Base-by-base conservation (phyloP, 1,140 invertebrate species). In the Drosophila micromelanica region DNA sequence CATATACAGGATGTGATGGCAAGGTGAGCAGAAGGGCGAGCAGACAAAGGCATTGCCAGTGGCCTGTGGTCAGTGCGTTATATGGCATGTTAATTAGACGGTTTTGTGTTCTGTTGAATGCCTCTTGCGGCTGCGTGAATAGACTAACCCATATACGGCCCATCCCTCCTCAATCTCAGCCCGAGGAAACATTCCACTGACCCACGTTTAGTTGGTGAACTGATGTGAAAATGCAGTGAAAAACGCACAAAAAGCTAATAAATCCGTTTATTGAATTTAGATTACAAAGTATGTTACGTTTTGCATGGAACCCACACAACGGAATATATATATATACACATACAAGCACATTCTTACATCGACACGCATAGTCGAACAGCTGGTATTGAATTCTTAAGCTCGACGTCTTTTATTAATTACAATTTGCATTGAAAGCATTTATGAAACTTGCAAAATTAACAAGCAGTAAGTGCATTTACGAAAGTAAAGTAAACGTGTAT, bases 261-360 rank as follows among this genome's bases (percentile, higher is more conserved):
- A 89, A 89, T 89, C 85, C 73, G 85, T 84, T 89, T 89, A 89
- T 69, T 62, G 51, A 63, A 48, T 15, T 70, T 55, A 76, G 82
- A 82, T 76, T 76, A 73, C 69, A 67, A 69, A 85, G 73, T 71
- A 75, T 65, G 60, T 68, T 65, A 57, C 57, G 43, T 79, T 76
- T 43, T 46, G 23, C 37, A 57, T 60, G 40, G 40, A 46, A 56
- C 40, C 12, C 40, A 13, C 48, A 48, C 55, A 49, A 51, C 20
- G n/a, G 42, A 51, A 17, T 12, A 12, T 17, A 52, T 15, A 32
- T 15, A 37, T 9, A 23, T 3, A 40, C 43, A 35, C 54, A 49
- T 35, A 43, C 38, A 56, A 20, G 27, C 17, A 42, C 6, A 32
- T 4, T 2, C 40, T 13, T 13, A 6, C n/a, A n/a, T n/a, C n/a